Base-by-base conservation (phyloP, 2,113 vertebrate genomes). In the Xenopus borealis region DNA sequence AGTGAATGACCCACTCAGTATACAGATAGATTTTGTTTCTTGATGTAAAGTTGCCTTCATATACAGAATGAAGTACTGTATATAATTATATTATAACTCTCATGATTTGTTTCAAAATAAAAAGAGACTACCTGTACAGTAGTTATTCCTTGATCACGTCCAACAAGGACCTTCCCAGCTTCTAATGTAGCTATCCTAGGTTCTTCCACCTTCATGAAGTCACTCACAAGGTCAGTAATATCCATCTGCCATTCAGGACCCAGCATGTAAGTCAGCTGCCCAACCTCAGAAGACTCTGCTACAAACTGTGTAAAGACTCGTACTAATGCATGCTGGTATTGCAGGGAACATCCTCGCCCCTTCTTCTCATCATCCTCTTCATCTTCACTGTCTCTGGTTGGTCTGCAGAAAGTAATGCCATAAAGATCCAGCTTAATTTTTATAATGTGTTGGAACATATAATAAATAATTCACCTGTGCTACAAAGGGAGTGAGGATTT, bases 271-370 rank as follows among this genome's bases (percentile, higher is more conserved):
- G 83, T 91, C 78, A 94, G 87, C 72, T 94, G 94, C 1, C 94
- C 94, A 5, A 91, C 88, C 68, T 93, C 93, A 0, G 92, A 86
- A 0, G 91, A 88, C 65, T 98, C 97, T 0, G 96, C 92, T 40
- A 96, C 96, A 14, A 99, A 97, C 84, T 98, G 95, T 0, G 96
- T 98, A 62, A 98, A 94, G 7, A 99, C 96, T 0, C 96, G 91
- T 50, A 98, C 94, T 78, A 88, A 72, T 72, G 97, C 96, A 0
- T 95, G 95, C 86, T 99, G 97, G 81, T 98, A 98, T 91, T 99
- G 96, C 12, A 99, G 93, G 10, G 94, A 90, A 72, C 97, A 99
- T 2, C 97, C 96, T 62, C 87, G 89, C 10, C 96, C 95, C 59
- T 90, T 94, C 79, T 85, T 93, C 83, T 99, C 96, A 3, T 99